A percentile compares a stretch with the other conserved stretches of the same genome.
phyloP scores from a whole-genome alignment of 2,797 vertebrate genomes.

The Cheracebus regulus region DNA sequence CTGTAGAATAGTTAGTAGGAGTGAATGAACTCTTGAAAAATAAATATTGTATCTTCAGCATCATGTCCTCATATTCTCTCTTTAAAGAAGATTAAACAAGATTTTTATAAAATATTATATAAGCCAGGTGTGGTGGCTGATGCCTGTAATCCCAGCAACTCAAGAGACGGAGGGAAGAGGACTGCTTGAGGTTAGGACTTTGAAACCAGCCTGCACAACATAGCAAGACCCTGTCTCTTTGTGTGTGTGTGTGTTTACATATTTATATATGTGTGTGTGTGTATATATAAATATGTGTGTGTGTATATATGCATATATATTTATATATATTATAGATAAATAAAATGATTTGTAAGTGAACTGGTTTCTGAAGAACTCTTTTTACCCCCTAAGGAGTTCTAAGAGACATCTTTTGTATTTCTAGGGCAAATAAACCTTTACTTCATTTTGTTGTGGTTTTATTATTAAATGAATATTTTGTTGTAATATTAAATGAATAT shows the following conservation, averaged over 20 bases:
- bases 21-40: constrained; percentile 29
- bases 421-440: constrained; percentile 52
- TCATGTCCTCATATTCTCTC: background rate
- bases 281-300: too few relatives aligned
- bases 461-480: background rate
- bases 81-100: background rate
- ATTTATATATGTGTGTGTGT: too few relatives aligned
- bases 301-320: background rate
- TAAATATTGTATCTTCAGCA: constrained; percentile 5
- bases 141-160: background rate
- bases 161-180: background rate
- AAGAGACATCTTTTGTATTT: constrained; percentile 31
- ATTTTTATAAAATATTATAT: background rate
- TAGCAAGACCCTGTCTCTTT: background rate
- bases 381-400: background rate
- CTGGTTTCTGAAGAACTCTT: background rate
- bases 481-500: constrained; percentile 27
- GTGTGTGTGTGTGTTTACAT: too few relatives aligned
- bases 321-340: background rate
- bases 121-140: background rate
- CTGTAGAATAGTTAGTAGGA: background rate
- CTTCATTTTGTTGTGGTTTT: background rate
- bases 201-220: background rate
- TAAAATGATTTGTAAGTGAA: background rate
- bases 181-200: background rate